These are phyloP conservation scores for Agrochola lychnidis DNA, from an alignment of 2,888 invertebrate genomes.

Conservation along the genomic window DNA sequence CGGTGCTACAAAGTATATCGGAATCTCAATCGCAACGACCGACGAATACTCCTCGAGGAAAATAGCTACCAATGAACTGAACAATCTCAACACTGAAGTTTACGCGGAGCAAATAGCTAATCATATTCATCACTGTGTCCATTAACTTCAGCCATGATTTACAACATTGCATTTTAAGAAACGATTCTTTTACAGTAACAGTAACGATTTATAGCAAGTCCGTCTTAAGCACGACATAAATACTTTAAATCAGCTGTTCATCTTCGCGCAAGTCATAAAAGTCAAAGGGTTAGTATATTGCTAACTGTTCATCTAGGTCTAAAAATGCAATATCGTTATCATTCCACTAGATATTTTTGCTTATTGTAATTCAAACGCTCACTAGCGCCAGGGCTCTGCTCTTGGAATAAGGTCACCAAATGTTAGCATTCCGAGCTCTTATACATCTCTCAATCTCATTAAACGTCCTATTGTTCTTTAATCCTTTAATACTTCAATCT, in stretches of 20 bases:
- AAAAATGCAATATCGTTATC: slow-evolving; percentile 45
- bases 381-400: slow-evolving; percentile 8
- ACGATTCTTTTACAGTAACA: slow-evolving; percentile 50
- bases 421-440: slow-evolving; percentile 11
- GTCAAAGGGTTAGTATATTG: slow-evolving; percentile 51
- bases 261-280: slow-evolving; percentile 53
- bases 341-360: slow-evolving; percentile 27
- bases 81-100: slow-evolving; percentile 48
- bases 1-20: not conserved
- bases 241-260: slow-evolving; percentile 58
- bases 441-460: slow-evolving; percentile 35
- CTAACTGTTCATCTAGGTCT: slow-evolving; percentile 39
- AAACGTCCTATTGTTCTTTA: slow-evolving; percentile 46
- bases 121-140: slow-evolving; percentile 55
- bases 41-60: slow-evolving; percentile 34
- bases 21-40: slow-evolving; percentile 22
- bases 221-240: slow-evolving; percentile 49
- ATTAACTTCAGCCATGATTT: slow-evolving; percentile 60
- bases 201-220: slow-evolving; percentile 55
- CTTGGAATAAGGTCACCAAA: slow-evolving; percentile 41
- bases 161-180: slow-evolving; percentile 56
- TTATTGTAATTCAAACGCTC: slow-evolving; percentile 22
- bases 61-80: slow-evolving; percentile 33
- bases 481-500: slow-evolving; percentile 45
- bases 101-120: slow-evolving; percentile 49